Percentiles rank a stretch among this genome's conserved stretches.
Conservation (phyloP, 2,888 invertebrate species). For the Heliconius aoede region DNA sequence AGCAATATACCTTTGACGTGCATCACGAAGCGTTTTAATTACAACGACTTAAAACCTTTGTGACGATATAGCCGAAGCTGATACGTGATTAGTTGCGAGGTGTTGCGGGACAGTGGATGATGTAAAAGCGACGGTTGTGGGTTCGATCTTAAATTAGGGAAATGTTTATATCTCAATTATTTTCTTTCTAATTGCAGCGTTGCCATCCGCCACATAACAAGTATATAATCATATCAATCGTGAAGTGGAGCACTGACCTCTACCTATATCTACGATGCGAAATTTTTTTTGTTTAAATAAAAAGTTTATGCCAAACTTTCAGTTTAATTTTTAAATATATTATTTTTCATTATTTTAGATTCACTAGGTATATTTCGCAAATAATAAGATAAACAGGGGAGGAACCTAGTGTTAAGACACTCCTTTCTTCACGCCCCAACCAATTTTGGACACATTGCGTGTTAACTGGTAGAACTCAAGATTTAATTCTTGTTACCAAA, state of each 20-base stretch:
- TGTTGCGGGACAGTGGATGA: background rate
- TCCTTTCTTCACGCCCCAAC: background rate
- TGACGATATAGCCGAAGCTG: constrained; percentile 23
- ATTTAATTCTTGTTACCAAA: background rate
- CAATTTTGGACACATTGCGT: background rate
- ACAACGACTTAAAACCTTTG: constrained; percentile 43
- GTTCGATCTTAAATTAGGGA: background rate
- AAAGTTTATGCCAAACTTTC: too few relatives aligned
- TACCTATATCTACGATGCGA: too few relatives aligned
- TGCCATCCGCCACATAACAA: too few relatives aligned
- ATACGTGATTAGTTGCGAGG: constrained; percentile 21
- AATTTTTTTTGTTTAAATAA: too few relatives aligned
- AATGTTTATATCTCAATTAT: too few relatives aligned
- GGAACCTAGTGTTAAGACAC: background rate
- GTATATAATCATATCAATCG: too few relatives aligned
- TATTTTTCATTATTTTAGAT: background rate
- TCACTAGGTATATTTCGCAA: too few relatives aligned
- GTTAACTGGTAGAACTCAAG: background rate
- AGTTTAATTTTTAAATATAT: too few relatives aligned
- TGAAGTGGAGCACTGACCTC: too few relatives aligned
- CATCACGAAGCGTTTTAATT: constrained; percentile 39
- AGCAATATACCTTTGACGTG: constrained; percentile 39
- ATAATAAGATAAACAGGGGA: background rate
- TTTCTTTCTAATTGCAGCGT: too few relatives aligned
- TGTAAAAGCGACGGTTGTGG: background rate